Evolutionary conservation across 1,140 invertebrate species (phyloP).

Genomic region (Cydia strobilella): DNA sequence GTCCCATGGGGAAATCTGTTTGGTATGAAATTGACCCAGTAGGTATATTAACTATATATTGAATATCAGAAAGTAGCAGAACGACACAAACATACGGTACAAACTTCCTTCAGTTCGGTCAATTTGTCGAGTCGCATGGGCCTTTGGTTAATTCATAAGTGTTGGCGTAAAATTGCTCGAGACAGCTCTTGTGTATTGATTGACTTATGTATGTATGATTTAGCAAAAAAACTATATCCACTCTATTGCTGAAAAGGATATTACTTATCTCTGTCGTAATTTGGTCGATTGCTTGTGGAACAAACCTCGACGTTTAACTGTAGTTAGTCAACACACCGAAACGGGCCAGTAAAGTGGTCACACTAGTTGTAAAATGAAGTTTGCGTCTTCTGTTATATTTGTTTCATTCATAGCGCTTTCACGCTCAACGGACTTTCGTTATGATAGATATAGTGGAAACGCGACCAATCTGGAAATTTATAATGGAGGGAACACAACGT

Average conservation of each 20-base stretch:
- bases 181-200: neutral
- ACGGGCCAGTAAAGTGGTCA: slow-evolving; percentile 1
- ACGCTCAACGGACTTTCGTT: slow-evolving; percentile 38
- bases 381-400: slow-evolving; percentile 45
- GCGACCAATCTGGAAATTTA: slow-evolving; percentile 41
- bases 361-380: slow-evolving; percentile 47
- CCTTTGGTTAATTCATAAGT: too few relatives aligned
- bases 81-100: too few relatives aligned
- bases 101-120: too few relatives aligned
- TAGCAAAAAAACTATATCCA: neutral
- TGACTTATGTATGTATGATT: neutral
- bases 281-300: neutral
- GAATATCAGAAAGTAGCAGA: too few relatives aligned
- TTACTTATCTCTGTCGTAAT: slow-evolving; percentile 16
- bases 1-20: too few relatives aligned
- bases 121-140: too few relatives aligned
- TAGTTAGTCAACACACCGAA: slow-evolving; percentile 11
- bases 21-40: too few relatives aligned
- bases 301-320: neutral
- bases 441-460: slow-evolving; percentile 50
- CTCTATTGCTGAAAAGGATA: neutral
- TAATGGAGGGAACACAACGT: slow-evolving; percentile 44
- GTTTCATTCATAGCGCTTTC: slow-evolving; percentile 39
- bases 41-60: too few relatives aligned
- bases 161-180: too few relatives aligned